Evolutionary conservation across 2,113 vertebrate genomes (phyloP), one percentile per base, ranked within the genome.

Genomic region (Procavia capensis): DNA sequence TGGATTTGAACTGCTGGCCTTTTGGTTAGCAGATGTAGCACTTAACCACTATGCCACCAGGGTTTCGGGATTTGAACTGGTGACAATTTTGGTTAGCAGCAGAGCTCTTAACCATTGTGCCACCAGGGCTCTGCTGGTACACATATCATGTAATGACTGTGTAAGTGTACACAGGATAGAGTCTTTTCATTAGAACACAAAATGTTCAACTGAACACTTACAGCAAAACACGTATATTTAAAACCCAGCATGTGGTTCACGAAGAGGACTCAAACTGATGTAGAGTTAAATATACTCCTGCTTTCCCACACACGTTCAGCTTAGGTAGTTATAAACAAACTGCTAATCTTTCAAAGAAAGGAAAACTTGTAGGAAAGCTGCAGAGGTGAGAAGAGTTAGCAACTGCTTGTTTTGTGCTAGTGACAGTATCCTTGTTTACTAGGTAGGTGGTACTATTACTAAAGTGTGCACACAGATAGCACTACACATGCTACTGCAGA

Each of bases 181-280:
- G 27, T 16, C 9, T 88, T 93, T 94, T 93, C 22, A 85, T 85
- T 72, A 95, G n/a, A 76, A 82, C 25, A 64, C 6, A 72, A 80
- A 76, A 66, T 83, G 41, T 50, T 70, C 72, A 94, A 76, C 59
- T 50, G 14, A 92, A 72, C 39, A 93, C 4, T 89, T 93, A 82
- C 5, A 68, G 68, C 91, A 59, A 76, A 76, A 76, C 13, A 4
- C 25, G 88, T 80, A 19, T 90, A 78, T 82, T 93, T 93, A 47
- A 88, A 91, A n/a, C 43, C 85, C 29, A 91, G 17, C 41, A 82
- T 64, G 59, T 1, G 11, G 64, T 83, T 85, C 79, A 89, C 29
- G 59, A n/a, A 84, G 27, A 89, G 25, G 43, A 90, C 4, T 93
- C 27, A 91, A 39, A 93, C 25, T 93, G 34, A 50, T 11, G 25